Percentiles rank a stretch among this genome's conserved stretches.
These are phyloP conservation scores for Guaruba guarouba DNA, from an alignment of 2,113 vertebrate species.

Conservation along the genomic window DNA sequence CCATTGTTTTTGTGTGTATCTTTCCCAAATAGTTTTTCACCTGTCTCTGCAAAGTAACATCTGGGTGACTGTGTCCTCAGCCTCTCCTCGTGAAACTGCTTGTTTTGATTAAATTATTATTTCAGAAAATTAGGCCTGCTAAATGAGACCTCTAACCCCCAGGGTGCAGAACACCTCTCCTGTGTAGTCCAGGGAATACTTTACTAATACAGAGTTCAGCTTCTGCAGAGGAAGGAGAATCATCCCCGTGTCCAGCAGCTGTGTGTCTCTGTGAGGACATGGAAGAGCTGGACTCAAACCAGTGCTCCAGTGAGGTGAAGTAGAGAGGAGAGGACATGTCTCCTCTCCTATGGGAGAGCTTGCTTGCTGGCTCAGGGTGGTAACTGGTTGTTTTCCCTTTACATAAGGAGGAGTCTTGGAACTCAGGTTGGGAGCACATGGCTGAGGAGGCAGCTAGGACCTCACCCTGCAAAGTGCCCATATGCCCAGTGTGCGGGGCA, in stretches of 20 bases:
- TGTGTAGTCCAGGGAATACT: not conserved
- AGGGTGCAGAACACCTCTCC: not conserved
- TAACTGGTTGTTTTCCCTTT: not conserved
- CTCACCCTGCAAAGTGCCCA: not conserved
- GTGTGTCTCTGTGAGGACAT: constrained; percentile 6
- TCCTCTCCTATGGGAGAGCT: not conserved
- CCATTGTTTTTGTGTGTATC: not conserved
- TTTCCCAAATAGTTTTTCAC: not conserved
- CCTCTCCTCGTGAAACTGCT: not conserved
- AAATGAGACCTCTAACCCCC: not conserved
- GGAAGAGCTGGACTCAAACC: constrained; percentile 13
- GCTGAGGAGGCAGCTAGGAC: not conserved
- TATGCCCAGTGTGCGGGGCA: accelerated
- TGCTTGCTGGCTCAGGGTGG: not conserved
- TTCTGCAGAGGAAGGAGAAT: not conserved
- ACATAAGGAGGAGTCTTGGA: not conserved
- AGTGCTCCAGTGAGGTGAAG: not conserved
- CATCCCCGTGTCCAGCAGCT: not conserved
- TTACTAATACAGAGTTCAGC: not conserved
- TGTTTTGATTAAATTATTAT: not conserved
- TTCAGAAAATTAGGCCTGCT: not conserved
- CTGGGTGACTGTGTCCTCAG: not conserved
- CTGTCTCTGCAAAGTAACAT: not conserved
- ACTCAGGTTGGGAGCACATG: not conserved
- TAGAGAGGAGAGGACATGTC: not conserved